Evolutionary conservation across 2,888 invertebrate genomes (phyloP).

Genomic region (Mesoligia furuncula): DNA sequence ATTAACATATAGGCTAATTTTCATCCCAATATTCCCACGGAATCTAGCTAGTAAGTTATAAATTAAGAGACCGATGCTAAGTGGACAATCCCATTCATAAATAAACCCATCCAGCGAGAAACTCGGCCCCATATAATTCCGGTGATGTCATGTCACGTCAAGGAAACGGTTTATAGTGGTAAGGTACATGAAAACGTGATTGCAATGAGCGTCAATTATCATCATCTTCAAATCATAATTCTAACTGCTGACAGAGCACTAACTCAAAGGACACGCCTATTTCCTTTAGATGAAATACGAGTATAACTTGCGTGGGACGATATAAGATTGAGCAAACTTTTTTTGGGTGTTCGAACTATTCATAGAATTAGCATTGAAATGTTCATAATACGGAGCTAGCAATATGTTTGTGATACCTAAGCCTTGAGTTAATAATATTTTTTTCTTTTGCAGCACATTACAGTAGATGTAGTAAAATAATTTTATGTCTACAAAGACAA

Average conservation of each 20-base stretch:
- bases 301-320: conserved; percentile 16
- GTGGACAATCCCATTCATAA: too few relatives aligned
- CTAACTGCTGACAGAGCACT: conserved; percentile 43
- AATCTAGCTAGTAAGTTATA: too few relatives aligned
- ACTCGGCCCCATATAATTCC: background rate
- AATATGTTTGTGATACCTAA: too few relatives aligned
- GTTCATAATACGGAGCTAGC: too few relatives aligned
- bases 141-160: conserved; percentile 29
- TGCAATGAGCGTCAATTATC: conserved; percentile 29
- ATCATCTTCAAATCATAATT: conserved; percentile 21
- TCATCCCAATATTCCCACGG: too few relatives aligned
- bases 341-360: background rate
- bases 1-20: too few relatives aligned
- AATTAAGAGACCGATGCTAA: background rate
- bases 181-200: conserved; percentile 9
- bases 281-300: conserved; percentile 44
- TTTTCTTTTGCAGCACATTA: too few relatives aligned
- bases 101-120: background rate
- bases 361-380: conserved; percentile 8
- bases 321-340: conserved; percentile 1
- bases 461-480: too few relatives aligned
- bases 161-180: conserved; percentile 5
- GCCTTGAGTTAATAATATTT: too few relatives aligned
- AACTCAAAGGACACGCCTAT: conserved; percentile 33
- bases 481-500: too few relatives aligned